Percentiles rank a stretch among this genome's conserved stretches.
phyloP scores from a whole-genome alignment of 92 coral and sea anemone genomes.

The Epizoanthus rinbou region DNA sequence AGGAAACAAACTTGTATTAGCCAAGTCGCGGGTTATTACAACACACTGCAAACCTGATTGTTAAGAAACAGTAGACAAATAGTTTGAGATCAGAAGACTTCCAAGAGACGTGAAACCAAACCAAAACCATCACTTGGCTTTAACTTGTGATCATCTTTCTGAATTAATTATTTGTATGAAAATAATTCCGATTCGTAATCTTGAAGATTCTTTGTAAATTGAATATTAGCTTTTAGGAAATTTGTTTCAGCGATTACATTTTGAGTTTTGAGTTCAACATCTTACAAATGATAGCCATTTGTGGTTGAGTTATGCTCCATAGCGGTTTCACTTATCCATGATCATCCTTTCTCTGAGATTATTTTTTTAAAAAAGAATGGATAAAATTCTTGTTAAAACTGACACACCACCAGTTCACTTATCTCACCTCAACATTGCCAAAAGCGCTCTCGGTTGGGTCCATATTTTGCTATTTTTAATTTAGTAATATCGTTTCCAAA shows the following conservation, averaged over 20 bases:
- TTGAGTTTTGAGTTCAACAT: conserved; percentile 23
- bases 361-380: background rate
- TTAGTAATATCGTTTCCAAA: no score
- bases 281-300: conserved; percentile 25
- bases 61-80: background rate
- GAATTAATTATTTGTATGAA: no score
- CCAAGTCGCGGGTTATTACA: background rate
- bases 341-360: background rate
- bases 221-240: no score
- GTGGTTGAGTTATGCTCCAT: conserved; percentile 6
- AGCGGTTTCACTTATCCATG: background rate
- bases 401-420: background rate
- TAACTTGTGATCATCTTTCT: no score
- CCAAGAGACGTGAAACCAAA: no score
- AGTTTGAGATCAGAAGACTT: background rate
- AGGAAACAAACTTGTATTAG: conserved; percentile 19
- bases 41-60: background rate
- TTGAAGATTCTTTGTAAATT: no score
- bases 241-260: background rate
- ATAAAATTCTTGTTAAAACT: background rate
- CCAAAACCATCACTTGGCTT: no score
- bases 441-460: no score
- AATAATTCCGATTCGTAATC: no score
- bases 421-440: no score
- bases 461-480: no score